A percentile compares a stretch with the other conserved stretches of the same genome.
These are phyloP conservation scores for Dipodomys spectabilis DNA, from an alignment of 2,113 vertebrate species.

Conservation along the genomic window DNA sequence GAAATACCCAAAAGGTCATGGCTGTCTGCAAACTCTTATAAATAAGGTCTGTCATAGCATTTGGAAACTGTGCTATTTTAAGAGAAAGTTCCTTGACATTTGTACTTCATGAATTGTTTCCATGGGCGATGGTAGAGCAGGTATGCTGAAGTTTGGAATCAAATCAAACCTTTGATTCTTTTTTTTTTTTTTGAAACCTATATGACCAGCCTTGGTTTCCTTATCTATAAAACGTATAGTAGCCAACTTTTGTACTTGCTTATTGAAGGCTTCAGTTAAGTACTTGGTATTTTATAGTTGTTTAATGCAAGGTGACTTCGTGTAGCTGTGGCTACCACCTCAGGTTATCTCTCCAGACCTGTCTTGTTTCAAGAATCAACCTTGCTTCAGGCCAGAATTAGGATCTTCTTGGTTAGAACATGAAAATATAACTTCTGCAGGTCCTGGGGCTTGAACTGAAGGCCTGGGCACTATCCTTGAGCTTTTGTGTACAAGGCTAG, in stretches of 20 bases:
- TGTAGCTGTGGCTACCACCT: not conserved
- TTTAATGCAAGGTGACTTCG: not conserved
- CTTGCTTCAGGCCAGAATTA: not conserved
- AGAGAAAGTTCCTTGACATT: not conserved
- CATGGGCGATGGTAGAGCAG: accelerated
- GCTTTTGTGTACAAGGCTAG: too few relatives aligned
- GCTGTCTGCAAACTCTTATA: not conserved
- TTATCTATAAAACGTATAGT: not conserved
- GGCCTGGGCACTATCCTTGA: too few relatives aligned
- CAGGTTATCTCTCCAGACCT: not conserved
- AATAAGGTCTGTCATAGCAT: not conserved
- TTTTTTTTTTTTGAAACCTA: not conserved
- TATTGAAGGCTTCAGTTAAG: not conserved
- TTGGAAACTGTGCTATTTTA: not conserved
- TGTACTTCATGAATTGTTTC: not conserved
- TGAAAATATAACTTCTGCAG: too few relatives aligned
- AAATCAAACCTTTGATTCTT: not conserved
- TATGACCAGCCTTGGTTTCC: not conserved
- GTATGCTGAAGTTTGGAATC: too few relatives aligned
- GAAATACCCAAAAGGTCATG: not conserved
- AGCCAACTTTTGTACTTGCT: not conserved
- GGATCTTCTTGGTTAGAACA: not conserved
- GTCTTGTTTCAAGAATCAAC: not conserved
- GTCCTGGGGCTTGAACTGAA: too few relatives aligned
- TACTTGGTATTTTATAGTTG: not conserved